Evolutionary conservation across 2,797 vertebrate genomes (phyloP), one percentile per base, ranked within the genome.

Genomic region (Oophaga sylvatica): DNA sequence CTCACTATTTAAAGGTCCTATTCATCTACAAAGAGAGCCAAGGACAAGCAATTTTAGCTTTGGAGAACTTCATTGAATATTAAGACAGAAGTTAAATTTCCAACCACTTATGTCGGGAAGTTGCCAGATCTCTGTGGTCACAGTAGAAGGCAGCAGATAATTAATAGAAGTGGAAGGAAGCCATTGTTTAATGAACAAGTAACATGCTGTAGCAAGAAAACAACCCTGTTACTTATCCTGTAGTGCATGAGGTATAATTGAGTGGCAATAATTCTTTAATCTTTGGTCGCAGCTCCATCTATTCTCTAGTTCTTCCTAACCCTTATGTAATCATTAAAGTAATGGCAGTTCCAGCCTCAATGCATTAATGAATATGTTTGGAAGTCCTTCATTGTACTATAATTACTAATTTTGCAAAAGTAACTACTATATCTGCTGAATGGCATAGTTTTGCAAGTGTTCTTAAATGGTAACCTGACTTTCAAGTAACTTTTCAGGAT

Each of bases 1-100:
- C 89, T 5, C 91, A 75, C 87, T 90, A 26, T 91, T 91, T 91
- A 85, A 92, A 90, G 53, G 16, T 83, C 75, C 90, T 90, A 89
- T 87, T 93, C 90, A 88, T 91, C 91, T 90, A 90, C 60, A 90
- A 84, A 77, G 56, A 71, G 86, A 92, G 70, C 53, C 81, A 35
- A 86, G 90, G 87, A 75, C 80, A 87, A 85, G 65, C 90, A 89
- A 85, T 22, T 86, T 20, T 79, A 73, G 56, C 86, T 84, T 85
- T 81, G 80, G 84, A 83, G 92, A 90, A 88, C 80, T 76, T 87
- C 79, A 53, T 68, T 87, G 71, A n/a, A 22, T 82, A 20, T 48
- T 68, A 45, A 81, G 83, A 88, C 83, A 80, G 71, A 68, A 76
- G 83, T 59, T 81, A 67, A 85, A 15, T 80, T 88, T 48, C 20